Conservation (phyloP, 1,140 invertebrate genomes). For the Drosophila pachea region DNA sequence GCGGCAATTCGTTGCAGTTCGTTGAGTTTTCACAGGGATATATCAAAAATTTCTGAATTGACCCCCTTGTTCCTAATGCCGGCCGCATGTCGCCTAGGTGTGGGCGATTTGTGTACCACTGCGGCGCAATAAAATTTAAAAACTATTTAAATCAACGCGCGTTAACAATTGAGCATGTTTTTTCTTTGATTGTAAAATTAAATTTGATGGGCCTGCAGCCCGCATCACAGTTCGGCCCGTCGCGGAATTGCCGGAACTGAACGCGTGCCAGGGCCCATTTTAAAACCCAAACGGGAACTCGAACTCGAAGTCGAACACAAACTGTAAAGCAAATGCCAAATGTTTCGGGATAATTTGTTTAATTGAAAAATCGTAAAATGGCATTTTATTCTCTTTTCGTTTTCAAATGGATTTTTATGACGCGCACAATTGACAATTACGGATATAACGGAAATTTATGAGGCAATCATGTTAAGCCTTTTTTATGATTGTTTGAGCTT, state of each 20-base stretch:
- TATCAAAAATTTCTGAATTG: conserved; percentile 26
- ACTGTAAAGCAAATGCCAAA: conserved; percentile 20
- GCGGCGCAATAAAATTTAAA: conserved; percentile 57
- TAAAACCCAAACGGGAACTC: conserved; percentile 29
- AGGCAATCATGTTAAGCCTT: conserved; percentile 49
- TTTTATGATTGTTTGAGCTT: conserved; percentile 29
- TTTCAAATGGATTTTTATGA: conserved; percentile 71
- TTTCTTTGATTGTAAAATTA: conserved; percentile 57
- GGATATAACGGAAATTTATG: conserved; percentile 65
- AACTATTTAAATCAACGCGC: conserved; percentile 68
- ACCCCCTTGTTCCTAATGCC: background rate
- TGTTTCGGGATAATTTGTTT: conserved; percentile 69
- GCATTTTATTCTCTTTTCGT: conserved; percentile 35
- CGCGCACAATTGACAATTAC: conserved; percentile 70
- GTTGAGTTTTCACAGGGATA: conserved; percentile 38
- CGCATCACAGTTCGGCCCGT: conserved; percentile 28
- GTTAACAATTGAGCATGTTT: conserved; percentile 54
- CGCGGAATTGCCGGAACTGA: conserved; percentile 23
- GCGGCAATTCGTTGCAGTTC: conserved; percentile 64
- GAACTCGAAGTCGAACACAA: too few species aligned
- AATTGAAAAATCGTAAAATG: conserved; percentile 76
- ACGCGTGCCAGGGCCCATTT: conserved; percentile 63
- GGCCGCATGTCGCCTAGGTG: conserved; percentile 8
- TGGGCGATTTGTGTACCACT: conserved; percentile 57
- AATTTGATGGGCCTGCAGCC: conserved; percentile 48